Evolutionary conservation across 2,113 vertebrate species (phyloP).

Genomic region (Cariama cristata): DNA sequence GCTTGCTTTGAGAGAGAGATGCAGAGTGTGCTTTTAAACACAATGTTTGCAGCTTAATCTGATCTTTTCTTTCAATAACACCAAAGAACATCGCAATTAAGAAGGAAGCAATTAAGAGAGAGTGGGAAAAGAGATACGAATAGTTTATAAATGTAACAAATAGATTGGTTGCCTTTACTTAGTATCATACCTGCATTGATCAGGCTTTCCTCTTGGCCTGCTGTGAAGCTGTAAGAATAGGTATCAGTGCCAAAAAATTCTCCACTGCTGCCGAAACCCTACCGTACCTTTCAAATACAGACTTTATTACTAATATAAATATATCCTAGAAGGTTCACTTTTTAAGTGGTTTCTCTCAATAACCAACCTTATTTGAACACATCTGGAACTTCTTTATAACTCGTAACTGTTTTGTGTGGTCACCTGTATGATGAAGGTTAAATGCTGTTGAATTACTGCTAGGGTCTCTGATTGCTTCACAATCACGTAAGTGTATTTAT

Average conservation of each 20-base stretch:
- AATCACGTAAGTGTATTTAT: neutral
- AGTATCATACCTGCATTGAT: neutral
- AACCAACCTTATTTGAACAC: constrained; percentile 35
- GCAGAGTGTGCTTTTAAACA: neutral
- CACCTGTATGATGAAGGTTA: constrained; percentile 37
- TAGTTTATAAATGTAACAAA: neutral
- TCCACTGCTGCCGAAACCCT: neutral
- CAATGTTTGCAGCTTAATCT: neutral
- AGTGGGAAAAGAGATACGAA: neutral
- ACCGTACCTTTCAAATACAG: neutral
- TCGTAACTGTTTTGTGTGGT: neutral
- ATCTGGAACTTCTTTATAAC: constrained; percentile 59
- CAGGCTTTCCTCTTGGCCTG: neutral
- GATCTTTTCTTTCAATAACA: neutral
- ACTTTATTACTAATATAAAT: constrained; percentile 28
- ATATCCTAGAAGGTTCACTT: neutral
- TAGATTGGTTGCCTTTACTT: neutral
- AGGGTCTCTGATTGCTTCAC: neutral
- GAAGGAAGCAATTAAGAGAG: neutral
- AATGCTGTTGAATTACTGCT: constrained; percentile 34
- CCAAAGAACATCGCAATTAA: neutral
- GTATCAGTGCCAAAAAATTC: neutral
- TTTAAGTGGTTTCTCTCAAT: constrained; percentile 33
- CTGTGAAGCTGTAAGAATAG: neutral
- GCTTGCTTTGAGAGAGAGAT: neutral